phyloP scores from a whole-genome alignment of 1,140 invertebrate species.

The Holcopasites calliopsidis region DNA sequence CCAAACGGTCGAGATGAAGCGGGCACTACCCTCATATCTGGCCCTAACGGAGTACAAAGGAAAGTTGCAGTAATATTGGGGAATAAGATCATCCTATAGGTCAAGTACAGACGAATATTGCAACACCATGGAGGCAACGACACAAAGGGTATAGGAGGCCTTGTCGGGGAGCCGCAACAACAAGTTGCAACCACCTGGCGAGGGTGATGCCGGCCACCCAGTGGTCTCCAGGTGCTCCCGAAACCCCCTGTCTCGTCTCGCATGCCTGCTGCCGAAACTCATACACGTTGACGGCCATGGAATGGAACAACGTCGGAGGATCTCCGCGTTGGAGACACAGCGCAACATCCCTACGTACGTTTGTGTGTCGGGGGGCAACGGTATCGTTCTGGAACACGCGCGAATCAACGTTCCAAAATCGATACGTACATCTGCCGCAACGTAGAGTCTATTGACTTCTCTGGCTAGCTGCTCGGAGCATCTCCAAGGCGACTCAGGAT shows the following conservation, averaged over 20 bases:
- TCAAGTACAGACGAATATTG: background rate
- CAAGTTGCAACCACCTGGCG: conserved; percentile 76
- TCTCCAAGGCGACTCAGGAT: conserved; percentile 60
- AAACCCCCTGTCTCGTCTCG: conserved; percentile 61
- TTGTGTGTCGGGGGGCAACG: conserved; percentile 35
- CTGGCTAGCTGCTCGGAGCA: conserved; percentile 10
- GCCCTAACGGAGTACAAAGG: no score
- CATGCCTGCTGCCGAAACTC: conserved; percentile 62
- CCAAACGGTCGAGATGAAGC: no score
- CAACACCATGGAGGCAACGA: background rate
- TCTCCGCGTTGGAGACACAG: background rate
- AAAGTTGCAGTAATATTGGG: no score
- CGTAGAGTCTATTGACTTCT: conserved; percentile 58
- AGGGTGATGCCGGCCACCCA: conserved; percentile 67
- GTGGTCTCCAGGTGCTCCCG: conserved; percentile 70
- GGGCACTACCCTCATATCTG: no score
- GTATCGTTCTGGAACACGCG: conserved; percentile 56
- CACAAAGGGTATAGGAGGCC: conserved; percentile 12
- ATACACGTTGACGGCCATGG: background rate
- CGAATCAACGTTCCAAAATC: conserved; percentile 61
- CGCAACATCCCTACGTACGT: conserved; percentile 2
- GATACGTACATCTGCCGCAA: conserved; percentile 63
- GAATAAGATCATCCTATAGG: no score
- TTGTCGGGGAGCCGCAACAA: conserved; percentile 67
- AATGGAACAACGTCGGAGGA: background rate